These are phyloP conservation scores for Nomada ferruginata DNA, from an alignment of 2,888 invertebrate genomes.

Conservation along the genomic window DNA sequence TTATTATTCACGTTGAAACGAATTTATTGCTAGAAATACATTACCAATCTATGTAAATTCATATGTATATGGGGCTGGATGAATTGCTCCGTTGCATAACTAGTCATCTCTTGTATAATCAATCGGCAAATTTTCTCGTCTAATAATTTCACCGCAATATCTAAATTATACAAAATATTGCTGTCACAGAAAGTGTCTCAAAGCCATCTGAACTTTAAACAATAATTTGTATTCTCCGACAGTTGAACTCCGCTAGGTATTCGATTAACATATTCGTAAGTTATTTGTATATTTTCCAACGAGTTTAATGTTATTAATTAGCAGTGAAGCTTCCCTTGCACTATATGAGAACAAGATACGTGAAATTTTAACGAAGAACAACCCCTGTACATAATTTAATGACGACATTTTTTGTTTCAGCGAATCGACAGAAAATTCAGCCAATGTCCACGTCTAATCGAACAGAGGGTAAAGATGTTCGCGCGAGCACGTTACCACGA, in stretches of 20 bases:
- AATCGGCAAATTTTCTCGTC: neutral
- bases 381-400: neutral
- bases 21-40: no score
- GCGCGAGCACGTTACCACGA: conserved; percentile 82
- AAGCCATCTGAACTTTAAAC: no score
- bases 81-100: neutral
- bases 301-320: no score
- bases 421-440: conserved; percentile 74
- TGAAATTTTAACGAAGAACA: neutral
- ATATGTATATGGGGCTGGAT: neutral
- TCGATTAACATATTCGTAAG: no score
- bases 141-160: neutral
- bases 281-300: no score
- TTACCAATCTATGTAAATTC: no score
- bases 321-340: no score
- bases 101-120: neutral
- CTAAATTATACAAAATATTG: neutral
- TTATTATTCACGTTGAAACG: no score
- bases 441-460: conserved; percentile 73
- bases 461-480: conserved; percentile 74
- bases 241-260: no score
- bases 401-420: conserved; percentile 50
- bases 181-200: no score
- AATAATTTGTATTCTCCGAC: no score
- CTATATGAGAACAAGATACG: no score